Conservation (phyloP, 2,113 vertebrate species). For the Sula dactylatra region DNA sequence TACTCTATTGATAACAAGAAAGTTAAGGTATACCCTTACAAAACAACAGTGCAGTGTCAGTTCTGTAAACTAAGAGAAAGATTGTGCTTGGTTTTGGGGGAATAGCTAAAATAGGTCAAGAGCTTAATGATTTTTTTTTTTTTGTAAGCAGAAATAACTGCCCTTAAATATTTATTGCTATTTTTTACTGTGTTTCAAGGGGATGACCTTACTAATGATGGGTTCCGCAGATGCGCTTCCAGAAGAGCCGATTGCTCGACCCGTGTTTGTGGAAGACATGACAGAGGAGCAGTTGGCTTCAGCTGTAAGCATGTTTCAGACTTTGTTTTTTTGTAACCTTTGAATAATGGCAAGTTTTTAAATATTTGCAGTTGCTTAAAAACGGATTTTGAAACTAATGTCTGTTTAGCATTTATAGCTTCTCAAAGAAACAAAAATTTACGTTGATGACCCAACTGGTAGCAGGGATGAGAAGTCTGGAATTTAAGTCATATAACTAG, state of each 20-base stretch:
- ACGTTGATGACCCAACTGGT: fast-evolving
- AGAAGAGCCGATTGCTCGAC: slow-evolving; percentile 88
- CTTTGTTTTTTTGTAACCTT: not conserved
- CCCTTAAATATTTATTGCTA: not conserved
- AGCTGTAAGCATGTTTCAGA: slow-evolving; percentile 80
- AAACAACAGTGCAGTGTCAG: not conserved
- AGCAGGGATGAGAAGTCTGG: not conserved
- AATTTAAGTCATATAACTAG: not conserved
- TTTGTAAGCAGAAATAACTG: not conserved
- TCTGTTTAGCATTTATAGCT: not conserved
- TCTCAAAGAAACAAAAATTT: not conserved
- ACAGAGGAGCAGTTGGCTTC: slow-evolving; percentile 98
- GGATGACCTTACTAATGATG: slow-evolving; percentile 98
- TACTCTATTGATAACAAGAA: not conserved
- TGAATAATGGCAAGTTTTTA: not conserved
- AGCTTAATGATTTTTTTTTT: not conserved
- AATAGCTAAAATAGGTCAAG: not conserved
- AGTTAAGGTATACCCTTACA: not conserved
- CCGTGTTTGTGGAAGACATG: slow-evolving; percentile 98
- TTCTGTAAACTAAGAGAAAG: not conserved
- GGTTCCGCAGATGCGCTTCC: slow-evolving; percentile 95
- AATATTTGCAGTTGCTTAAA: not conserved
- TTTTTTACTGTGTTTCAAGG: slow-evolving; percentile 74
- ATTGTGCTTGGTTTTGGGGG: not conserved
- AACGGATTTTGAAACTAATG: not conserved